phyloP scores from a whole-genome alignment of 53 echinoderm and acorn worm genomes.

The Antedon mediterranea region DNA sequence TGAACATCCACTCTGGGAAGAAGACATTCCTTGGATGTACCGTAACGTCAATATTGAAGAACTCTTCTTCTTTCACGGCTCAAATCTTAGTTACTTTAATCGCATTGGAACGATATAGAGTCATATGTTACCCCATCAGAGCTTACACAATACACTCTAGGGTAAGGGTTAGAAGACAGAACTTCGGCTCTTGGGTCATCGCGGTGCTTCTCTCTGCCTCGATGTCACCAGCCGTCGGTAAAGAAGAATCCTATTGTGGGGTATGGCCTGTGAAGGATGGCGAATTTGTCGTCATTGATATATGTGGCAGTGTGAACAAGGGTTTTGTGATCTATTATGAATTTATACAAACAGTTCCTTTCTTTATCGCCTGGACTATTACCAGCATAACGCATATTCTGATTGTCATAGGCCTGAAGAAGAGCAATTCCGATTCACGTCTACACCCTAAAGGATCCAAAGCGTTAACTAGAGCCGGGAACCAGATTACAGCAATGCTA shows the following conservation, averaged over 20 bases:
- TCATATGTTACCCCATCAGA: not conserved
- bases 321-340: constrained; percentile 37
- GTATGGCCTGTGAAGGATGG: not conserved
- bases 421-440: not conserved
- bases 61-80: not conserved
- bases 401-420: not conserved
- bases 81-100: not conserved
- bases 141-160: not conserved
- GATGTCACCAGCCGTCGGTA: not conserved
- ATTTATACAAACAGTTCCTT: constrained; percentile 54
- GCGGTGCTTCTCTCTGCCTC: not conserved
- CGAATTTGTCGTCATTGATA: not conserved
- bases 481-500: not conserved
- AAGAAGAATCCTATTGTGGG: not conserved
- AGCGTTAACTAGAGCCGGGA: not conserved
- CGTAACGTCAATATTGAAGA: not conserved
- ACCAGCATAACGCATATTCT: not conserved
- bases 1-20: not conserved
- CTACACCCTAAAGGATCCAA: not conserved
- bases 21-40: not conserved
- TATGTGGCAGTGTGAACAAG: not conserved
- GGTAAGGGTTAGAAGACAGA: not conserved
- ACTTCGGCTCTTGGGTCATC: not conserved
- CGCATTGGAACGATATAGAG: not conserved
- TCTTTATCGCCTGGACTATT: constrained; percentile 22